Conservation (phyloP, 2,797 vertebrate genomes). For the Sebastolobus alascanus region DNA sequence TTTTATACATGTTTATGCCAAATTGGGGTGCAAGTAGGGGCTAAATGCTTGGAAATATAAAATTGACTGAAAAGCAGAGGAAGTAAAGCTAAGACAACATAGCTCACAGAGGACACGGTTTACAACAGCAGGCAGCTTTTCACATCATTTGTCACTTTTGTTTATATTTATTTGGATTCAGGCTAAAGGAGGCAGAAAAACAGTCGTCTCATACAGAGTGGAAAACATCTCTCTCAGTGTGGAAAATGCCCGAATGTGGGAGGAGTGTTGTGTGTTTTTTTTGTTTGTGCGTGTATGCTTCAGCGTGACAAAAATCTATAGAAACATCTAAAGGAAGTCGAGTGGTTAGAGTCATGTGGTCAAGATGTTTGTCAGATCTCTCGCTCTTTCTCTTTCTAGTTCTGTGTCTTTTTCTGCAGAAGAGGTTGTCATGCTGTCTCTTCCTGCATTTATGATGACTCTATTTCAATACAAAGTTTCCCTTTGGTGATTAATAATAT, state of each 20-base stretch:
- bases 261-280: conserved; percentile 13
- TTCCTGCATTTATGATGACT: conserved; percentile 2
- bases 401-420: conserved; percentile 52
- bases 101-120: not conserved
- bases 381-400: conserved; percentile 64
- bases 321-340: conserved; percentile 80
- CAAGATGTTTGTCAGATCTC: conserved; percentile 82
- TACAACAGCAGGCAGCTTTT: conserved; percentile 7
- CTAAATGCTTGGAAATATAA: not conserved
- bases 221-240: conserved; percentile 34
- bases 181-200: conserved; percentile 22
- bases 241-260: conserved; percentile 45
- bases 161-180: conserved; percentile 30
- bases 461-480: not conserved
- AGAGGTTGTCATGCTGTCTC: not conserved
- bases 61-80: conserved; percentile 14
- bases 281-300: conserved; percentile 46
- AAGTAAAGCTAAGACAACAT: conserved; percentile 11
- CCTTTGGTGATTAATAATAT: conserved; percentile 5
- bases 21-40: not conserved
- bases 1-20: not conserved
- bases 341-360: conserved; percentile 84
- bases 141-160: not conserved
- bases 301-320: conserved; percentile 75
- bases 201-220: conserved; percentile 28